Conservation (phyloP, 1,140 invertebrate species). For the Caenorhabditis latens region DNA sequence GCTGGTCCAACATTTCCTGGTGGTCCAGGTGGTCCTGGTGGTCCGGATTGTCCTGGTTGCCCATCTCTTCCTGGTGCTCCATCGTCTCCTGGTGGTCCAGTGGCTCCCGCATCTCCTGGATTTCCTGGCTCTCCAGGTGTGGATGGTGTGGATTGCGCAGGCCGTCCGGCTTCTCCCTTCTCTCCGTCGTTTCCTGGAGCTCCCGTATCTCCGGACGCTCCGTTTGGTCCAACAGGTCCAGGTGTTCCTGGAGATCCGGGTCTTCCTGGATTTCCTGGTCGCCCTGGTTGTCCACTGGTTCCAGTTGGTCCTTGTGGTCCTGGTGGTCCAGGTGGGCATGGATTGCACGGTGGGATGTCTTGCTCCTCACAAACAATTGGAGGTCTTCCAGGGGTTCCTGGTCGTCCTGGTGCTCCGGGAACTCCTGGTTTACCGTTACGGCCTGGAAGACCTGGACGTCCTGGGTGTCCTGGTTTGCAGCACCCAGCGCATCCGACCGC, state of each 20-base stretch:
- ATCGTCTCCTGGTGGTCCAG: slow-evolving; percentile 64
- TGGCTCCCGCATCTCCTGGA: slow-evolving; percentile 67
- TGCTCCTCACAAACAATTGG: slow-evolving; percentile 38
- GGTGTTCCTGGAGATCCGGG: slow-evolving; percentile 65
- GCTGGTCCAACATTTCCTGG: slow-evolving; percentile 66
- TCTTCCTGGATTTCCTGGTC: slow-evolving; percentile 69
- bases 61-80: slow-evolving; percentile 71
- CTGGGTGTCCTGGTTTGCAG: slow-evolving; percentile 55
- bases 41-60: slow-evolving; percentile 69
- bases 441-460: slow-evolving; percentile 63
- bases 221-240: slow-evolving; percentile 37
- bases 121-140: slow-evolving; percentile 65
- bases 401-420: slow-evolving; percentile 68
- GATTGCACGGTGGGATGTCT: slow-evolving; percentile 71
- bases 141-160: slow-evolving; percentile 59
- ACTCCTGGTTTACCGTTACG: slow-evolving; percentile 63
- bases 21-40: slow-evolving; percentile 71
- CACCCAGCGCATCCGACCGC: slow-evolving; percentile 55
- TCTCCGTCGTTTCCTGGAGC: slow-evolving; percentile 64
- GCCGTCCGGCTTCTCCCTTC: slow-evolving; percentile 63
- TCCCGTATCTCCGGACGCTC: slow-evolving; percentile 55
- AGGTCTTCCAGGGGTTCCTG: slow-evolving; percentile 74
- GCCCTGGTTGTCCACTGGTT: slow-evolving; percentile 68
- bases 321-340: slow-evolving; percentile 71
- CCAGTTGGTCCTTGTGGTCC: slow-evolving; percentile 57